Evolutionary conservation across 1,140 invertebrate genomes (phyloP).

Genomic region (Aphelinus certus): DNA sequence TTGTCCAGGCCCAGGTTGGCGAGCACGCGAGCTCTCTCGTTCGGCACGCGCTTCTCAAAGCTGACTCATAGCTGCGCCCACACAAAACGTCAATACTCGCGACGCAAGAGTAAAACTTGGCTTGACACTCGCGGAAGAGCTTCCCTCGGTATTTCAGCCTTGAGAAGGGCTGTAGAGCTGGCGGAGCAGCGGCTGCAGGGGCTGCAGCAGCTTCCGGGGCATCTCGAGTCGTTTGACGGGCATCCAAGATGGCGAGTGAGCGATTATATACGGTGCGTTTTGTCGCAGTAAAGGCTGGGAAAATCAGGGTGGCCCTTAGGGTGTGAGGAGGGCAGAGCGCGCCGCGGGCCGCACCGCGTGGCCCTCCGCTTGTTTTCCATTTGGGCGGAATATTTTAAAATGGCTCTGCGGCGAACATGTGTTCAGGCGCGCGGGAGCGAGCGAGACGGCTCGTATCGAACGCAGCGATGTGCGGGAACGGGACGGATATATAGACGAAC

Average conservation of each 20-base stretch:
- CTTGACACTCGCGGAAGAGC: too few relatives aligned
- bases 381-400: constrained; percentile 46
- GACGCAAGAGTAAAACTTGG: too few relatives aligned
- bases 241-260: constrained; percentile 51
- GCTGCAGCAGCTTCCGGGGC: not conserved
- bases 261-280: constrained; percentile 1
- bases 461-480: too few relatives aligned
- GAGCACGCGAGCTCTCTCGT: too few relatives aligned
- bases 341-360: not conserved
- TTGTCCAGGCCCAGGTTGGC: too few relatives aligned
- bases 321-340: not conserved
- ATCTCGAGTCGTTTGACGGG: constrained; percentile 47
- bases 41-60: too few relatives aligned
- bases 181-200: not conserved
- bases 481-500: not conserved
- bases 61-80: too few relatives aligned
- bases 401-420: constrained; percentile 49
- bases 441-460: not conserved
- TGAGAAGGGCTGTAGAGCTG: too few relatives aligned
- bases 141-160: too few relatives aligned
- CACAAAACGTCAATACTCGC: too few relatives aligned
- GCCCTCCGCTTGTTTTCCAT: constrained; percentile 24
- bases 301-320: not conserved
- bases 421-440: constrained; percentile 31
- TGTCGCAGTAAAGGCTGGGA: constrained; percentile 12